A percentile compares a stretch with the other conserved stretches of the same genome.
Conservation (phyloP, 2,113 vertebrate genomes). For the Rhabdornis inornatus region DNA sequence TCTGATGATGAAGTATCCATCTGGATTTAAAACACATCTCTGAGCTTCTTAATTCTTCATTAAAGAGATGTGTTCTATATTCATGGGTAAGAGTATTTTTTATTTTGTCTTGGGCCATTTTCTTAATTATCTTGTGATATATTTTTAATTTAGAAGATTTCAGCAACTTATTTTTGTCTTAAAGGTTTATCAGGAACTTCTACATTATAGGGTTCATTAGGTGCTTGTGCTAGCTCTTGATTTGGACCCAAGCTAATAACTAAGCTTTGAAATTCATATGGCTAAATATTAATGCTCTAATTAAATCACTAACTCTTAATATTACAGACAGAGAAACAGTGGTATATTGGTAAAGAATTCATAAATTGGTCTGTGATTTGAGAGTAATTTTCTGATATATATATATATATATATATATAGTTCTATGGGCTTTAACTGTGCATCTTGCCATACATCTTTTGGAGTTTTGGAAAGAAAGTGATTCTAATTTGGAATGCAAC, state of each 20-base stretch:
- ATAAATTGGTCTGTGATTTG: not conserved
- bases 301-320: not conserved
- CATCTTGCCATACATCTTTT: not conserved
- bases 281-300: not conserved
- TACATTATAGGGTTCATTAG: not conserved
- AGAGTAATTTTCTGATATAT: not conserved
- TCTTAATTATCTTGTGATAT: not conserved
- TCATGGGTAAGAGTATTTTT: conserved; percentile 42
- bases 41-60: conserved; percentile 9
- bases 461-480: not conserved
- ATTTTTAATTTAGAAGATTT: not conserved
- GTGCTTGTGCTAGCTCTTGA: not conserved
- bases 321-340: not conserved
- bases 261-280: not conserved
- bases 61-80: conserved; percentile 46
- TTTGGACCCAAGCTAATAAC: not conserved
- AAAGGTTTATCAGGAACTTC: not conserved
- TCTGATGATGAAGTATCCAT: conserved; percentile 18
- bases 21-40: conserved; percentile 13
- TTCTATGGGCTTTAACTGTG: not conserved
- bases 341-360: not conserved
- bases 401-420: not conserved
- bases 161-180: not conserved
- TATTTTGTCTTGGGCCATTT: not conserved
- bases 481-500: not conserved